These are phyloP conservation scores for Zygogramma bicolorata DNA, from an alignment of 2,888 invertebrate genomes.

Conservation along the genomic window DNA sequence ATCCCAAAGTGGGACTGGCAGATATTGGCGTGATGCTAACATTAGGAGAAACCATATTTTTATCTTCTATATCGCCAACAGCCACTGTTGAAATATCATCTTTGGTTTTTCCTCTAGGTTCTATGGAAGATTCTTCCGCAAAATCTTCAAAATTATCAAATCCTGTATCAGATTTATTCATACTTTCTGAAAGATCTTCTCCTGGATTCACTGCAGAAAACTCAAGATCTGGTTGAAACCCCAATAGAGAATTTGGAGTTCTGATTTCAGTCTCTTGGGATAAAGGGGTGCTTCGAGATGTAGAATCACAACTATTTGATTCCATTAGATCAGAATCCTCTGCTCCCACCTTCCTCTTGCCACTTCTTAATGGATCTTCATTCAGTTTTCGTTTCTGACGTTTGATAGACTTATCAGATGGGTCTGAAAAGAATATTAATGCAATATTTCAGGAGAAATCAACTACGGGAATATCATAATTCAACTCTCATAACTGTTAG, in stretches of 20 bases:
- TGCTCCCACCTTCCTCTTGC: slow-evolving; percentile 72
- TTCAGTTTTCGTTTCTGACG: slow-evolving; percentile 52
- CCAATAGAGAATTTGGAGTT: slow-evolving; percentile 69
- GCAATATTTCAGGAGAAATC: background rate
- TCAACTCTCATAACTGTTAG: no score
- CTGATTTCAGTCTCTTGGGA: slow-evolving; percentile 68
- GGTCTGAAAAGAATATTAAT: slow-evolving; percentile 30
- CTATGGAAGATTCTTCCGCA: slow-evolving; percentile 65
- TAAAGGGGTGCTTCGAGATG: slow-evolving; percentile 71
- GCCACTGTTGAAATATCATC: slow-evolving; percentile 64
- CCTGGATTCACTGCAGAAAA: slow-evolving; percentile 74
- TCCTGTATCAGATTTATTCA: slow-evolving; percentile 69
- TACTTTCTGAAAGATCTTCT: slow-evolving; percentile 69
- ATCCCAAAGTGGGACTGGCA: slow-evolving; percentile 61
- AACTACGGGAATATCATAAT: no score
- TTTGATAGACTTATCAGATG: slow-evolving; percentile 43
- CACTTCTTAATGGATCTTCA: slow-evolving; percentile 56
- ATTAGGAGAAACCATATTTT: slow-evolving; percentile 72
- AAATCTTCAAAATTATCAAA: slow-evolving; percentile 73
- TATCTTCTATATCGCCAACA: slow-evolving; percentile 62
- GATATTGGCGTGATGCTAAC: slow-evolving; percentile 75
- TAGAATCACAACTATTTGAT: slow-evolving; percentile 75
- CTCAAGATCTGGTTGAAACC: slow-evolving; percentile 74
- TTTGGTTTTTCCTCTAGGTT: slow-evolving; percentile 59
- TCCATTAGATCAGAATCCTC: slow-evolving; percentile 73